Base-by-base conservation (phyloP, 2,113 vertebrate genomes). In the Emydocephalus ijimae region DNA sequence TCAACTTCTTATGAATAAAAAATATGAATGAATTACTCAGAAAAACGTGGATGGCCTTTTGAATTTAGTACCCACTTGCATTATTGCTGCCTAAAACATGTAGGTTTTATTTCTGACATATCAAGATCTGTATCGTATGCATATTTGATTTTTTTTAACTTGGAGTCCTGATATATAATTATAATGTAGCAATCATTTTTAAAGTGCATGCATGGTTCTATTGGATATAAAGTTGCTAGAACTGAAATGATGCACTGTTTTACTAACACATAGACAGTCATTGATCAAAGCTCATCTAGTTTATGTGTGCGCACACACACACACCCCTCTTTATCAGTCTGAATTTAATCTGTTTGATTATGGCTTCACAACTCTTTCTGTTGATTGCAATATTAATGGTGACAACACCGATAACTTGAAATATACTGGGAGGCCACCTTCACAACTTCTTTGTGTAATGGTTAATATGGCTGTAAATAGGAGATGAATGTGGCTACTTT, bases 401-500 rank as follows among this genome's bases (percentile, higher is more conserved):
- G 97, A 97, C 96, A 96, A 81, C 93, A 74, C 95, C 96, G 96
- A 89, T 95, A 96, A 95, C 95, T 94, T 95, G 95, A 96, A 97
- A 94, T 96, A 90, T 50, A 93, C 95, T 96, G 95, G 96, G 97
- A 96, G 96, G 94, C 95, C 43, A 91, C 64, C 94, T 96, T 97
- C 96, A 43, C 95, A 94, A 95, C 56, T 97, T 97, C 97, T 96
- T 97, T 92, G 91, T 86, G 94, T 96, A 92, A 92, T 95, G 96
- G 96, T 97, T 97, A 98, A 98, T 98, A 97, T 1, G 89, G 93
- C 92, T 89, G 95, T 97, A 98, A 97, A 97, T 95, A 95, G 96
- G 97, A 98, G 97, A 98, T 97, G 97, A 97, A 98, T 98, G 97
- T 97, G 97, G 97, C 97, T 98, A 97, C 97, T 98, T 97, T 96